Percentiles rank a stretch among this genome's conserved stretches.
Conservation (phyloP, 2,113 vertebrate genomes). For the Pelmatolapia mariae region DNA sequence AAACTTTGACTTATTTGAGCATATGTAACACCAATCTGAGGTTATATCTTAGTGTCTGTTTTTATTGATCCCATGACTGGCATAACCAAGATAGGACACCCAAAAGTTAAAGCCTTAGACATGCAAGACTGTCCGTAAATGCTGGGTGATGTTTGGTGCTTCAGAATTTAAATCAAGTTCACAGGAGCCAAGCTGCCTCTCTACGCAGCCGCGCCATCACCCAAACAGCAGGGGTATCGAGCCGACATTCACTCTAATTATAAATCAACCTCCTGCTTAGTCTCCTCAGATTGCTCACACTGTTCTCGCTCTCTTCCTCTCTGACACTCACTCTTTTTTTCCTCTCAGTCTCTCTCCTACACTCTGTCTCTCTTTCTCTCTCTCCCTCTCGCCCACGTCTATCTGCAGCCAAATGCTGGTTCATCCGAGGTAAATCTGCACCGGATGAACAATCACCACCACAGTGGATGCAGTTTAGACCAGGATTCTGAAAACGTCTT, state of each 20-base stretch:
- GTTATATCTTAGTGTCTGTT: background rate
- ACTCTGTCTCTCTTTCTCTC: background rate
- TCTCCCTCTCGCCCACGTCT: constrained; percentile 43
- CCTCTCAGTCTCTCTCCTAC: background rate
- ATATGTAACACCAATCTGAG: background rate
- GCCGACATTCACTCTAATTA: constrained; percentile 60
- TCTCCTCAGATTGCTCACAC: constrained; percentile 35
- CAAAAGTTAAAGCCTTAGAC: background rate
- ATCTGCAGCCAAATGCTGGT: constrained; percentile 57
- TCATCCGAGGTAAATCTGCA: constrained; percentile 63
- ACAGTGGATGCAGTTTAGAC: constrained; percentile 12
- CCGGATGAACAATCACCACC: constrained; percentile 41
- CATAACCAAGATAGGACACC: background rate
- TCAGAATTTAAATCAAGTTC: constrained; percentile 54
- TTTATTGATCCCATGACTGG: background rate
- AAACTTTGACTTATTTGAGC: background rate
- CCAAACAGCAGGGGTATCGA: constrained; percentile 54
- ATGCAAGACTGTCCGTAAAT: constrained; percentile 5
- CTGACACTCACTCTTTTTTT: background rate
- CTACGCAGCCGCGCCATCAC: constrained; percentile 50
- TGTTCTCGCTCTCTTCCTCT: background rate
- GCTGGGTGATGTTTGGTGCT: constrained; percentile 26
- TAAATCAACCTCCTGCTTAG: constrained; percentile 62
- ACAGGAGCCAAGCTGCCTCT: constrained; percentile 41
- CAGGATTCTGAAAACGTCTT: background rate